A percentile compares a stretch with the other conserved stretches of the same genome.
These are phyloP conservation scores for Terebella lapidaria DNA, from an alignment of 2,888 invertebrate species.

Conservation along the genomic window DNA sequence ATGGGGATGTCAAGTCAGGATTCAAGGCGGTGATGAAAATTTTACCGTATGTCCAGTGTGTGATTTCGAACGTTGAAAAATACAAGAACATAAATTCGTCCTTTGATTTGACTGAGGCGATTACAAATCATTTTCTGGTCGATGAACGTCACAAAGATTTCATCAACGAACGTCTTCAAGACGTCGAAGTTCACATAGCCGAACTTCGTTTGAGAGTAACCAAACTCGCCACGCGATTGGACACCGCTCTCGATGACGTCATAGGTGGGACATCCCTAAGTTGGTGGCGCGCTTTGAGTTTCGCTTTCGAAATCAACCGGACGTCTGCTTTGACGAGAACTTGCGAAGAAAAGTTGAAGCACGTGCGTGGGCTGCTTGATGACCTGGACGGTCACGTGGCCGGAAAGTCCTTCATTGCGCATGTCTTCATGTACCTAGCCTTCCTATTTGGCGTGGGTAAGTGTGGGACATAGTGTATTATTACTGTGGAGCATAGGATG, in stretches of 20 bases:
- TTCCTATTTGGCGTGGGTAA: constrained; percentile 12
- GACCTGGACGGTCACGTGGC: constrained; percentile 15
- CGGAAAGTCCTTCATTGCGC: constrained; percentile 11
- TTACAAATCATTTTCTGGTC: constrained; percentile 19
- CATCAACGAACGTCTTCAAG: constrained; percentile 8
- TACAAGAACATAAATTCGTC: constrained; percentile 8
- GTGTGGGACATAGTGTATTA: neutral
- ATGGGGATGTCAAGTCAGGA: constrained; percentile 12
- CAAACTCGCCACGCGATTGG: neutral
- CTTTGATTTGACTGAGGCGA: constrained; percentile 16
- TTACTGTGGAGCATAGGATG: neutral
- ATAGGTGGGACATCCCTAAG: constrained; percentile 6
- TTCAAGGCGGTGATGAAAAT: constrained; percentile 8
- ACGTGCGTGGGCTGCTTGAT: constrained; percentile 9
- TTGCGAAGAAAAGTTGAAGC: constrained; percentile 12
- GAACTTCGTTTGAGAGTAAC: constrained; percentile 5
- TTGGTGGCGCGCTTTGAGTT: constrained; percentile 2
- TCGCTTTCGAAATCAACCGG: constrained; percentile 21
- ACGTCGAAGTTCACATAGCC: constrained; percentile 4
- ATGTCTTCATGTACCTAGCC: constrained; percentile 5
- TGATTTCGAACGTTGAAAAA: constrained; percentile 10
- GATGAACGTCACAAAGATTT: constrained; percentile 10
- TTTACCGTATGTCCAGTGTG: constrained; percentile 14
- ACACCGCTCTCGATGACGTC: constrained; percentile 7
- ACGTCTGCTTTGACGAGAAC: constrained; percentile 12